Evolutionary conservation across 2,797 vertebrate species (phyloP), one percentile per base, ranked within the genome.

Genomic region (Botia almorhae): DNA sequence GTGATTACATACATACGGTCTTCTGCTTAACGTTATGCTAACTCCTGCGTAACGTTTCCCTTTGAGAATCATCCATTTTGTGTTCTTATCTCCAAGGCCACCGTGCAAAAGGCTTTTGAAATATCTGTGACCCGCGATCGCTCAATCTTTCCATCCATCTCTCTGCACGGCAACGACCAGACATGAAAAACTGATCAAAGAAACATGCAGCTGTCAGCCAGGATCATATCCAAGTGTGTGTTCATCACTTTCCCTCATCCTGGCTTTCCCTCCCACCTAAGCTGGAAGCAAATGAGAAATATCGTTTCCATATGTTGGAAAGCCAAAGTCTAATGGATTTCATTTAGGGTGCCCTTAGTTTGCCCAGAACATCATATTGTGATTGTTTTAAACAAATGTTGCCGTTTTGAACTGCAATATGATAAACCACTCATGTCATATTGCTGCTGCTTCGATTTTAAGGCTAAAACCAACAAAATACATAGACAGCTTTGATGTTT

Each of bases 261-360:
- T 75, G 80, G 73, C 46, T 90, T 85, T 84, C 85, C 82, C 85
- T 89, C 83, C 87, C 89, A 83, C 83, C 80, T 80, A 71, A 33
- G 14, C 90, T 90, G 87, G 68, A 86, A 71, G 88, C 85, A 87
- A 88, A 91, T 89, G 87, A 89, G 88, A 88, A 90, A 88, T 85
- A 90, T 89, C 90, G 90, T 93, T 92, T 83, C 83, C 86, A 89
- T 87, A 85, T 93, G 91, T 89, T 85, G 85, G 90, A 80, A 84
- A 91, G 87, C 88, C 85, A 88, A 89, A 89, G 87, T 91, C 87
- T 91, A 92, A 94, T 91, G 89, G 86, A 91, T 91, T 92, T 90
- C 91, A 91, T 92, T 90, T 90, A 33, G 60, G 13, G 60, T 63
- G 23, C 14, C 2, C 26, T 26, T 26, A 17, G 26, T 16, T 63